These are phyloP conservation scores for Misgurnus mizolepis DNA, from an alignment of 2,113 vertebrate genomes.

Conservation along the genomic window DNA sequence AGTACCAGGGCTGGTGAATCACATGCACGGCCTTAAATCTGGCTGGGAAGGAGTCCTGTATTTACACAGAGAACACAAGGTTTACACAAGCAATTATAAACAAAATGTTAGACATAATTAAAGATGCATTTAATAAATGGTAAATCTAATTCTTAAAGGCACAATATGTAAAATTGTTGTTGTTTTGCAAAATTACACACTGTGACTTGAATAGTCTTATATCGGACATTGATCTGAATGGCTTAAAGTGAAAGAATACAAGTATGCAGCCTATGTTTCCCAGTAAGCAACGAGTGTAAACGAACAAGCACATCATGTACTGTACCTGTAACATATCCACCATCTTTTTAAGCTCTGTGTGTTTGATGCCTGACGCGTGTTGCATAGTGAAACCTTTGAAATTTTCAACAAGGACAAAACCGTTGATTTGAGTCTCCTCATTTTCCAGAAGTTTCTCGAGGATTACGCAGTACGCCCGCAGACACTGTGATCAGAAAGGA, in stretches of 20 bases:
- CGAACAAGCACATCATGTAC: background rate
- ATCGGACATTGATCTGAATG: too few species aligned
- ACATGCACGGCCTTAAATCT: slow-evolving; percentile 97
- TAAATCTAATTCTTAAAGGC: too few species aligned
- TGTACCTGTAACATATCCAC: slow-evolving; percentile 98
- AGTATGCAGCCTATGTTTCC: too few species aligned
- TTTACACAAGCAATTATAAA: background rate
- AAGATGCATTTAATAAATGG: too few species aligned
- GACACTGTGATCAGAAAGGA: slow-evolving; percentile 73
- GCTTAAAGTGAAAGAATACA: too few species aligned
- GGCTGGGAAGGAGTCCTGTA: slow-evolving; percentile 94
- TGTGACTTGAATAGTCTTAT: too few species aligned
- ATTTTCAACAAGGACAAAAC: slow-evolving; percentile 96
- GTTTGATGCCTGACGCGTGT: slow-evolving; percentile 91
- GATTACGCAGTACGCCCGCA: slow-evolving; percentile 95
- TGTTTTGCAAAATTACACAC: too few species aligned
- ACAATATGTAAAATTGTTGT: too few species aligned
- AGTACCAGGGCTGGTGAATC: slow-evolving; percentile 98
- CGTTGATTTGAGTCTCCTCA: slow-evolving; percentile 96
- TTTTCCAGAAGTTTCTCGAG: slow-evolving; percentile 95
- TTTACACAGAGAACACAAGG: slow-evolving; percentile 14
- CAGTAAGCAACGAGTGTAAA: background rate
- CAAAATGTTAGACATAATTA: too few species aligned
- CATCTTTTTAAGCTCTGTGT: slow-evolving; percentile 96
- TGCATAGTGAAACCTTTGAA: slow-evolving; percentile 98